Conservation (phyloP, 1,140 invertebrate genomes). For the Drosophila malerkotliana region DNA sequence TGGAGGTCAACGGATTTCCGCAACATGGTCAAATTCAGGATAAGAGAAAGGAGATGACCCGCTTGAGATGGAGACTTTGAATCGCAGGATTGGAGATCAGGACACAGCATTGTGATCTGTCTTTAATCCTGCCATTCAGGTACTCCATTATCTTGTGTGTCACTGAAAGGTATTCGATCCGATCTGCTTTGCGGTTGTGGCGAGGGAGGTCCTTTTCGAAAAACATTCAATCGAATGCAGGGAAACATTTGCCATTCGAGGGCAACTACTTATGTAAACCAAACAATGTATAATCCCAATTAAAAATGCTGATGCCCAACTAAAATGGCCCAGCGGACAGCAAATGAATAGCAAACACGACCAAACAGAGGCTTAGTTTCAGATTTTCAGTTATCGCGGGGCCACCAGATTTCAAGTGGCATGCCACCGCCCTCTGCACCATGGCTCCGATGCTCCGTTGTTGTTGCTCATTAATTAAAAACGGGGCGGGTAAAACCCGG, state of each 20-base stretch:
- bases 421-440: conserved; percentile 9
- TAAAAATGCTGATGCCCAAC: conserved; percentile 65
- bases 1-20: conserved; percentile 36
- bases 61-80: background rate
- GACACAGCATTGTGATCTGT: background rate
- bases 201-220: background rate
- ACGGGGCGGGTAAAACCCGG: conserved; percentile 18
- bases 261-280: conserved; percentile 45
- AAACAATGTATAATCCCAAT: conserved; percentile 53
- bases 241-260: conserved; percentile 17
- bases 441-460: conserved; percentile 17
- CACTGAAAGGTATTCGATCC: background rate
- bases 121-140: background rate
- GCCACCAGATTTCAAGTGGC: conserved; percentile 10
- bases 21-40: conserved; percentile 8
- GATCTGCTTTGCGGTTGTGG: conserved; percentile 29
- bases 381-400: conserved; percentile 40
- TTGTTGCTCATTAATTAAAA: conserved; percentile 77
- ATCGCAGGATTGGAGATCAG: background rate
- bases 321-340: conserved; percentile 28
- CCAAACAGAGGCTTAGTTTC: conserved; percentile 48
- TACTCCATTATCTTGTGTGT: background rate
- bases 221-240: conserved; percentile 11
- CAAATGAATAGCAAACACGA: conserved; percentile 62
- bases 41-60: background rate